phyloP scores from a whole-genome alignment of 2,797 vertebrate genomes.

The Poecile montanus region DNA sequence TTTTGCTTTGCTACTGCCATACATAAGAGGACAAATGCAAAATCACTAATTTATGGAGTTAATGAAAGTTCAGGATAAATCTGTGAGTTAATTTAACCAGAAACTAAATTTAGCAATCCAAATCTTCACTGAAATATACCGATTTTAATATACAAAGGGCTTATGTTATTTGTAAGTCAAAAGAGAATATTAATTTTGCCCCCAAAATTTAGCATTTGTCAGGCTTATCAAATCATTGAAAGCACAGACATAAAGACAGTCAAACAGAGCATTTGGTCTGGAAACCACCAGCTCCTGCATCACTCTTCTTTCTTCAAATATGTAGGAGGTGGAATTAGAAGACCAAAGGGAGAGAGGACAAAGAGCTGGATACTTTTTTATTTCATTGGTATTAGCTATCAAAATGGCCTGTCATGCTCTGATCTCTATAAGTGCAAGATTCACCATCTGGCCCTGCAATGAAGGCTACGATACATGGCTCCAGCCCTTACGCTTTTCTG shows the following conservation, averaged over 20 bases:
- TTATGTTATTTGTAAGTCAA: neutral
- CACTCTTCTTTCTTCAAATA: neutral
- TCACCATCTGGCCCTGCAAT: neutral
- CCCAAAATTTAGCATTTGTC: neutral
- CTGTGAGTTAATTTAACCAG: neutral
- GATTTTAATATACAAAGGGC: neutral
- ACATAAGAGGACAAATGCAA: neutral
- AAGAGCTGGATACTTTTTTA: neutral
- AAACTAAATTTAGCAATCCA: neutral
- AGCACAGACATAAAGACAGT: neutral
- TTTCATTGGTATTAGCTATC: neutral
- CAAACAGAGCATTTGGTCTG: neutral
- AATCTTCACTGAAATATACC: neutral
- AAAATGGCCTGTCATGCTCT: neutral
- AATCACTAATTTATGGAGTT: neutral
- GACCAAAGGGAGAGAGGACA: accelerated
- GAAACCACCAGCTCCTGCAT: neutral
- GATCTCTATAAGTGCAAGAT: neutral
- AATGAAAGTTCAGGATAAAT: neutral
- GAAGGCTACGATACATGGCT: neutral
- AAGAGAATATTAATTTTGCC: neutral
- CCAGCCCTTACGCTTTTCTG: neutral
- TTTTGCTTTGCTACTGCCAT: neutral
- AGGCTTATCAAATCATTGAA: neutral
- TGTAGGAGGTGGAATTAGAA: neutral